Percentiles rank a stretch among this genome's conserved stretches.
phyloP scores from a whole-genome alignment of 2,797 vertebrate genomes.

The Cynopterus sphinx region DNA sequence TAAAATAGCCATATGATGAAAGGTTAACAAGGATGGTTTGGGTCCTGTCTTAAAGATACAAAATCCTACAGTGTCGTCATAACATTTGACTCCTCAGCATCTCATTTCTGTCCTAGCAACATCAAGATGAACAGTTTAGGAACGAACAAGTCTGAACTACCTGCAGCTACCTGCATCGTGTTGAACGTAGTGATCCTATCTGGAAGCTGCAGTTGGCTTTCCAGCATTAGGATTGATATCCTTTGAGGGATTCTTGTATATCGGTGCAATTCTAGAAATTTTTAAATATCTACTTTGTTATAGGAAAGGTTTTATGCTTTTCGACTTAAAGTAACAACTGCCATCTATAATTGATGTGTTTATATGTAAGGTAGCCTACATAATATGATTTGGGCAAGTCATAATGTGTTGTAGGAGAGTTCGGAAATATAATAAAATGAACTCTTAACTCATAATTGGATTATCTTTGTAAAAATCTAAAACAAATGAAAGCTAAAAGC shows the following conservation, averaged over 20 bases:
- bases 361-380: neutral
- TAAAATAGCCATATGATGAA: neutral
- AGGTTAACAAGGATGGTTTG: neutral
- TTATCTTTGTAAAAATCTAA: conserved; percentile 11
- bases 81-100: neutral
- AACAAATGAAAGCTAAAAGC: neutral
- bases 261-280: neutral
- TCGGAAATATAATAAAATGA: neutral
- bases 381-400: neutral
- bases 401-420: neutral
- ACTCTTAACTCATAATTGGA: neutral
- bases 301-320: neutral
- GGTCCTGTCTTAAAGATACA: neutral
- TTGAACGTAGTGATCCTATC: too few species aligned
- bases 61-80: neutral
- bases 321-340: neutral
- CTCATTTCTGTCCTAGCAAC: neutral
- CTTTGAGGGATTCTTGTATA: neutral
- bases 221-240: neutral
- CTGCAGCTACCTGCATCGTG: too few species aligned
- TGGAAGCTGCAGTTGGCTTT: neutral
- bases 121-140: neutral
- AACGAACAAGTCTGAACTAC: neutral
- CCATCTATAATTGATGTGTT: neutral
- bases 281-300: neutral